Conservation (phyloP, 2,888 invertebrate genomes). For the Saturnia japonica region DNA sequence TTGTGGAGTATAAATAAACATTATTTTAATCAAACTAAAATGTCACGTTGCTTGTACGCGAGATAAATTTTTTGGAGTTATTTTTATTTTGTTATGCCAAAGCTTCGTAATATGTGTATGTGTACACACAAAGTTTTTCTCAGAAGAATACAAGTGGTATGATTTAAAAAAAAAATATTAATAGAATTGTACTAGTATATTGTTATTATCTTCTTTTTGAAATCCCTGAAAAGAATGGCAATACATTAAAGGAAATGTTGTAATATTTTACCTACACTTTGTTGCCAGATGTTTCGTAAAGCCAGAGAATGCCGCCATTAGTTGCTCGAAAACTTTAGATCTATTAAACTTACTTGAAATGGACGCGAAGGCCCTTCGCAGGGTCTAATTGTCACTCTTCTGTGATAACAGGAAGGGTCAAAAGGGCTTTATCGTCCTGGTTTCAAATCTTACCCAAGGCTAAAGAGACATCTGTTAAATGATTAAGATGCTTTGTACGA, state of each 20-base stretch:
- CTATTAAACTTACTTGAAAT: not conserved
- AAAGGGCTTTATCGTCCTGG: conserved; percentile 1
- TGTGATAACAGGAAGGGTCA: conserved; percentile 2
- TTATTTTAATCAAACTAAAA: too few species aligned
- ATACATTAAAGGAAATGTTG: not conserved
- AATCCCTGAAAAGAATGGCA: not conserved
- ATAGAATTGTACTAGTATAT: too few species aligned
- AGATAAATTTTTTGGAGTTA: too few species aligned
- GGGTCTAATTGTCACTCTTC: not conserved
- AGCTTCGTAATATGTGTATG: too few species aligned
- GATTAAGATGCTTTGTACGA: conserved; percentile 1
- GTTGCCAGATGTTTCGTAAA: not conserved
- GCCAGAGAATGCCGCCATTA: not conserved
- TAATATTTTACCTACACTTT: not conserved
- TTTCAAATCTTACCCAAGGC: not conserved
- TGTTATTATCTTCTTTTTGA: not conserved
- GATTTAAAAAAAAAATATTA: too few species aligned
- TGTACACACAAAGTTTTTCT: too few species aligned
- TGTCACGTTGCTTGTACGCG: too few species aligned
- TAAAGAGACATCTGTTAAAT: not conserved
- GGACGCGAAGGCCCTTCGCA: not conserved
- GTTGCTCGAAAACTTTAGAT: conserved; percentile 2
- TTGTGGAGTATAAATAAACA: too few species aligned
- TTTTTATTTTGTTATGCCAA: too few species aligned
- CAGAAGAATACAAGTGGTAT: too few species aligned